Evolutionary conservation across 2,797 vertebrate genomes (phyloP), one percentile per base, ranked within the genome.

Genomic region (Lemur catta): DNA sequence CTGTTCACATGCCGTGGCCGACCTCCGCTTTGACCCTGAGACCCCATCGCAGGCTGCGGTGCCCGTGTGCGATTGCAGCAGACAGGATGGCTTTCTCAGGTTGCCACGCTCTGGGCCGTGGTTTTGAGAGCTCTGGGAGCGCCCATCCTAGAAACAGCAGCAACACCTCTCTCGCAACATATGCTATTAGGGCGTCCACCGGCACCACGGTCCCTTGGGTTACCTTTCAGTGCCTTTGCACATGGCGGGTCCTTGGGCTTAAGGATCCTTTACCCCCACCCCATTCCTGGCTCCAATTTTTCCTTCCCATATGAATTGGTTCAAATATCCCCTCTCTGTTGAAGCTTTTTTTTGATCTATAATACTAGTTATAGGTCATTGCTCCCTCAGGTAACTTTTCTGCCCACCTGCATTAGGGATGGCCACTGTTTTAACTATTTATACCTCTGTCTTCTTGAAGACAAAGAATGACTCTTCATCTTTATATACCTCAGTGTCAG

Each of bases 151-250:
- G 92, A 80, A 88, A n/a, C 18, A 5, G 13, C 63, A 86, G 90
- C 38, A 71, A 91, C 89, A 94, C 79, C 92, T 89, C 75, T 91
- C 96, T 86, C 5, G 14, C 30, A 89, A 89, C 96, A 75, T 95
- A 91, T 93, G 95, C 75, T 95, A 4, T 67, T 46, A 90, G 91
- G 74, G 79, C 79, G 63, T 33, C 43, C 38, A 0, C 4, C 10
- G 2, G 11, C 13, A 1, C 63, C 6, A 7, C 1, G 30, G 6
- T 30, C 26, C 43, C 92, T 61, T 6, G 2, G 1, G 28, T 48
- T 12, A 1, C 48, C 46, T 9, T 55, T 61, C 33, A 30, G 18
- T 17, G 26, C 10, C 38, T 50, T 33, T 38, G 38, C 7, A 38
- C 7, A 1, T 1, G 24, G 28, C 5, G 5, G 4, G 30, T 48